These are phyloP conservation scores for Scrobipalpa costella DNA, from an alignment of 2,888 invertebrate genomes.

Conservation along the genomic window DNA sequence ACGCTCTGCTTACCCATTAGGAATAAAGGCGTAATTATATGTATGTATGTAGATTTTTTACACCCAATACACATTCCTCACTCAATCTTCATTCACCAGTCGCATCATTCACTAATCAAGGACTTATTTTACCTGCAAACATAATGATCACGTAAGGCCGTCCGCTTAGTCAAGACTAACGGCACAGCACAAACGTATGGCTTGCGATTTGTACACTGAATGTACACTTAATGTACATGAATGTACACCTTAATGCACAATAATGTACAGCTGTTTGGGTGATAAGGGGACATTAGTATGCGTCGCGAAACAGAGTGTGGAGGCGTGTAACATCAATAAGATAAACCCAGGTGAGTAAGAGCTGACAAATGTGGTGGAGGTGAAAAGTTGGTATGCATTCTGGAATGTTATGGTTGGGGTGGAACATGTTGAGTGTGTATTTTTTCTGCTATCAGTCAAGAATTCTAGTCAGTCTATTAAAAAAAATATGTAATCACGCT, in stretches of 20 bases:
- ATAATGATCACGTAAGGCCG: conserved; percentile 22
- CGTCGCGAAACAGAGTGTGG: conserved; percentile 53
- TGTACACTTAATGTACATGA: conserved; percentile 32
- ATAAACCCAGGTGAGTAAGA: conserved; percentile 54
- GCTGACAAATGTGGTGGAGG: conserved; percentile 50
- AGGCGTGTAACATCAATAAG: conserved; percentile 59
- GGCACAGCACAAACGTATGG: conserved; percentile 28
- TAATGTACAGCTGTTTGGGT: conserved; percentile 32
- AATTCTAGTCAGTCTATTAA: no score
- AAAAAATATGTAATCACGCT: no score
- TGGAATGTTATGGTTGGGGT: not conserved
- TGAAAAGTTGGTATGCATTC: conserved; percentile 38
- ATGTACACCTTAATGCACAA: conserved; percentile 31
- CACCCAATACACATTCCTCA: no score
- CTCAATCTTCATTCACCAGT: no score
- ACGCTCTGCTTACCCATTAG: no score
- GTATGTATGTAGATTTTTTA: no score
- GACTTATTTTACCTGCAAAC: conserved; percentile 16
- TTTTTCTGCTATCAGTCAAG: no score
- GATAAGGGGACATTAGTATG: conserved; percentile 55
- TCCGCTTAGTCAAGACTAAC: conserved; percentile 29
- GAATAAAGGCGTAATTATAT: no score
- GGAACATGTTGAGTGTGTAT: not conserved
- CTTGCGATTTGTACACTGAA: conserved; percentile 31
- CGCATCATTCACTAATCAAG: not conserved